These are phyloP conservation scores for Lontra canadensis DNA, from an alignment of 2,113 vertebrate species.

Conservation along the genomic window DNA sequence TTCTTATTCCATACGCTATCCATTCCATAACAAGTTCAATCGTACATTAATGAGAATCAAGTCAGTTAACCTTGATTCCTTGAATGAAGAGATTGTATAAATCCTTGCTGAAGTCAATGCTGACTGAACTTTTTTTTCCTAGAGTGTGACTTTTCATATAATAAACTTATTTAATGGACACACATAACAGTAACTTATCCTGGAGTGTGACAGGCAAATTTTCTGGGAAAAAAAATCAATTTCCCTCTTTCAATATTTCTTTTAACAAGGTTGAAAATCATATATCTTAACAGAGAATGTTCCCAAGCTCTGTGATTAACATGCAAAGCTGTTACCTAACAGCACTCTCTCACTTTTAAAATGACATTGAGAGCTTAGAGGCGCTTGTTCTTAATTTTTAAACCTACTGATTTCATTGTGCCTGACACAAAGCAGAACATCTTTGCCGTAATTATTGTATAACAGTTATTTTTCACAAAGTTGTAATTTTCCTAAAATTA, in stretches of 20 bases:
- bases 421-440: constrained; percentile 84
- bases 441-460: constrained; percentile 83
- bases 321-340: constrained; percentile 82
- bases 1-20: neutral
- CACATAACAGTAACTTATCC: constrained; percentile 72
- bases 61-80: constrained; percentile 36
- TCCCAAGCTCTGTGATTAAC: constrained; percentile 75
- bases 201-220: constrained; percentile 79
- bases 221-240: constrained; percentile 78
- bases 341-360: constrained; percentile 80
- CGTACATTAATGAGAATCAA: constrained; percentile 24
- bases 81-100: constrained; percentile 63
- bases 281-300: constrained; percentile 76
- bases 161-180: constrained; percentile 75
- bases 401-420: constrained; percentile 83
- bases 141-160: constrained; percentile 67
- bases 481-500: constrained; percentile 88
- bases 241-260: constrained; percentile 80
- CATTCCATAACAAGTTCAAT: neutral
- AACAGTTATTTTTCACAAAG: constrained; percentile 82
- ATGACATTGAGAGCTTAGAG: constrained; percentile 77
- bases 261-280: constrained; percentile 75
- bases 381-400: constrained; percentile 84
- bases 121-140: constrained; percentile 47
- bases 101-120: constrained; percentile 69